Conservation (phyloP, 2,797 vertebrate genomes). For the Oreochromis mossambicus region DNA sequence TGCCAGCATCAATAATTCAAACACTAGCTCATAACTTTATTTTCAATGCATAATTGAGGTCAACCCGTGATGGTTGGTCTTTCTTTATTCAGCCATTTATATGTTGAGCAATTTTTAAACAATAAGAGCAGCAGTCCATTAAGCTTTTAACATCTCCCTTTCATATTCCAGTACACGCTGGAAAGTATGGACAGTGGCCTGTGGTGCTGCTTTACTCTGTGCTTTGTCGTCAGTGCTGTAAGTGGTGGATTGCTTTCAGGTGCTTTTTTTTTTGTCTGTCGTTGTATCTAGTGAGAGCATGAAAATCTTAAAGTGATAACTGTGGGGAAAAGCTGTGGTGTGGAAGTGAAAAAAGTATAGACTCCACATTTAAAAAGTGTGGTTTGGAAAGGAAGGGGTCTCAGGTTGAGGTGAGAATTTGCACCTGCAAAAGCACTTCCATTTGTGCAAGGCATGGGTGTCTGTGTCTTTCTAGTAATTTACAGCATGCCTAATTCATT, state of each 20-base stretch:
- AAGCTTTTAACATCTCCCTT: slow-evolving; percentile 60
- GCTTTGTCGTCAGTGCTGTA: background rate
- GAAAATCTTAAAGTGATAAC: slow-evolving; percentile 21
- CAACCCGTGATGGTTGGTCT: slow-evolving; percentile 38
- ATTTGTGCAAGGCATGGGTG: background rate
- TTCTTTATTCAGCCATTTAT: slow-evolving; percentile 64
- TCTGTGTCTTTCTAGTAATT: background rate
- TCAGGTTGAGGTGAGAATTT: slow-evolving; percentile 21
- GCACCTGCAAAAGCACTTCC: background rate
- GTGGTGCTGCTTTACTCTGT: background rate
- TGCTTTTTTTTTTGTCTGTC: background rate
- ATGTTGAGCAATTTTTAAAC: slow-evolving; percentile 67
- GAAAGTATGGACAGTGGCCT: background rate
- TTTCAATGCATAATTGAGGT: slow-evolving; percentile 75
- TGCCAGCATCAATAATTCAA: slow-evolving; percentile 78
- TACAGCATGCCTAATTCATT: background rate
- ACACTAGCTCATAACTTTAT: slow-evolving; percentile 74
- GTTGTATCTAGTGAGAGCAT: background rate
- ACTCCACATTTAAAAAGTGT: slow-evolving; percentile 49
- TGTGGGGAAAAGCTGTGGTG: slow-evolving; percentile 43
- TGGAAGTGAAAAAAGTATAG: slow-evolving; percentile 16
- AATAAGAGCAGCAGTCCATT: slow-evolving; percentile 65
- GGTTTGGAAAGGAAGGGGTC: slow-evolving; percentile 55
- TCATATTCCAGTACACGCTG: slow-evolving; percentile 6
- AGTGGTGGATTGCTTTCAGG: background rate